Evolutionary conservation across 2,797 vertebrate genomes (phyloP).

Genomic region (Glossophaga mutica): DNA sequence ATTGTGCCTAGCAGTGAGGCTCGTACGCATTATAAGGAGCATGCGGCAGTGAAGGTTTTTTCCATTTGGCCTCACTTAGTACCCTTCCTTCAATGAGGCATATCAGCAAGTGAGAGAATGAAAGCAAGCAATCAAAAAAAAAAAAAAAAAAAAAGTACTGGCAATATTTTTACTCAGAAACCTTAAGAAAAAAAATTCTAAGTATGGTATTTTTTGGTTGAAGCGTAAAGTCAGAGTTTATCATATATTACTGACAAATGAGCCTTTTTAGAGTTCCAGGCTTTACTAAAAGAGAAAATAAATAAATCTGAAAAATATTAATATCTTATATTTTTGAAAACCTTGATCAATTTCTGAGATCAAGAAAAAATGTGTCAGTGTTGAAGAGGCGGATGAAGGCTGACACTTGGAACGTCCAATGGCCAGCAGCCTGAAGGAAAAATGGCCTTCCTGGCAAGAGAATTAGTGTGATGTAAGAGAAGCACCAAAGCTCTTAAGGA

Average conservation of each 20-base stretch:
- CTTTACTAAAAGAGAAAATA: conserved; percentile 8
- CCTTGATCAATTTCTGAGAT: neutral
- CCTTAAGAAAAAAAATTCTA: neutral
- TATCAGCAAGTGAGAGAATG: neutral
- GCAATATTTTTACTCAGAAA: neutral
- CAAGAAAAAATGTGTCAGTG: neutral
- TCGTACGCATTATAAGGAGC: rapidly evolving
- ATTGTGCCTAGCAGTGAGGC: rapidly evolving
- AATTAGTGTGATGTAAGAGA: neutral
- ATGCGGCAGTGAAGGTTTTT: neutral
- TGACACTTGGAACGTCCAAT: neutral
- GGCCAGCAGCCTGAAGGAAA: neutral
- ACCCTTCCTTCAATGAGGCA: neutral
- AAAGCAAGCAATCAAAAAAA: neutral
- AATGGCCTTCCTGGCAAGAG: neutral
- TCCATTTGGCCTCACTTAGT: neutral
- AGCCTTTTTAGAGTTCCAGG: neutral
- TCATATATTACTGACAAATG: neutral
- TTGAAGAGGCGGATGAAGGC: neutral
- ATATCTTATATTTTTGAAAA: neutral
- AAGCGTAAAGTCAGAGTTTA: neutral
- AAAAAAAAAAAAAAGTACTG: neutral
- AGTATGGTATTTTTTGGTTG: neutral
- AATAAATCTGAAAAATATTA: neutral
- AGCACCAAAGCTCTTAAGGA: neutral